These are phyloP conservation scores for Cinara cedri DNA, from an alignment of 2,888 invertebrate genomes.

Conservation along the genomic window DNA sequence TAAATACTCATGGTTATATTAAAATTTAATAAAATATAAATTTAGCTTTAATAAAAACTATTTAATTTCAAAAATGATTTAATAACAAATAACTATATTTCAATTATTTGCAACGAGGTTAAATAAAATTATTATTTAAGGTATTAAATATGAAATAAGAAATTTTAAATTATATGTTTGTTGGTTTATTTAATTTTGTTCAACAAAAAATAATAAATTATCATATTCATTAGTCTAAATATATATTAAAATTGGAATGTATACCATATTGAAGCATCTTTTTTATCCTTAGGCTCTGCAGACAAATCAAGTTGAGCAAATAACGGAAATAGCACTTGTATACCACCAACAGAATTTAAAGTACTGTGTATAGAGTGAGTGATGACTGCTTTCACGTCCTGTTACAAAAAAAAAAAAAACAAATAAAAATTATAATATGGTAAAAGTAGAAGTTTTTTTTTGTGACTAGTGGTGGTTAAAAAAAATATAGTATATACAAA, in stretches of 20 bases:
- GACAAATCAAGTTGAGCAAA: slow-evolving; percentile 97
- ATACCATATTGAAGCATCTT: slow-evolving; percentile 89
- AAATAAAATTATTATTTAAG: no score
- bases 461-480: neutral
- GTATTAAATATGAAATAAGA: no score
- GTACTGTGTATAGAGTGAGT: slow-evolving; percentile 99
- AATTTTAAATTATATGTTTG: no score
- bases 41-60: neutral
- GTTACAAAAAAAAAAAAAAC: slow-evolving; percentile 62
- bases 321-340: slow-evolving; percentile 95
- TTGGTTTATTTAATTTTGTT: no score
- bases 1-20: no score
- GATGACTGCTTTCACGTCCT: slow-evolving; percentile 99
- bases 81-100: neutral
- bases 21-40: no score
- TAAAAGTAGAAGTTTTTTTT: neutral
- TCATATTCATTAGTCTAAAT: neutral
- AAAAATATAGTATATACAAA: neutral
- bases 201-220: no score
- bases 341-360: slow-evolving; percentile 97
- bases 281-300: slow-evolving; percentile 78
- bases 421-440: neutral
- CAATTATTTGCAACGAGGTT: no score
- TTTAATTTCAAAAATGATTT: neutral
- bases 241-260: neutral